A percentile compares a stretch with the other conserved stretches of the same genome.
phyloP scores from a whole-genome alignment of 2,113 vertebrate genomes.

The Pteronura brasiliensis region DNA sequence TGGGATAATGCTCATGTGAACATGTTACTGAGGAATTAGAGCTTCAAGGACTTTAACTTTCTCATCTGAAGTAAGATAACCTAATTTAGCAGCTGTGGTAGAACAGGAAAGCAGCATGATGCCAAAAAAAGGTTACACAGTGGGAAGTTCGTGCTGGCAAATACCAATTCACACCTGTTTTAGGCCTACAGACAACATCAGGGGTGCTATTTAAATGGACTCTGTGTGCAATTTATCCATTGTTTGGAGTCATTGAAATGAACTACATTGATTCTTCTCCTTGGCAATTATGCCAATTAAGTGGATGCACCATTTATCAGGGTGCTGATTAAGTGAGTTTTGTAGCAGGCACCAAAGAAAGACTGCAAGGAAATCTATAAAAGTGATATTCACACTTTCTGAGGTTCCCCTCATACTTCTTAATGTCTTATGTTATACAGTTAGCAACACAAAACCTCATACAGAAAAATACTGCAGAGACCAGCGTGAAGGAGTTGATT shows the following conservation, averaged over 20 bases:
- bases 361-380: constrained; percentile 2
- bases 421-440: not conserved
- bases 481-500: not conserved
- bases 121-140: constrained; percentile 19
- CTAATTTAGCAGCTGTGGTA: constrained; percentile 65
- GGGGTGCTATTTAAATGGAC: constrained; percentile 64
- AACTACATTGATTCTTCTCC: constrained; percentile 32
- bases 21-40: constrained; percentile 6
- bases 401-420: not conserved
- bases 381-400: constrained; percentile 29
- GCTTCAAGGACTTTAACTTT: constrained; percentile 42
- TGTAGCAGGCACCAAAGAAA: constrained; percentile 33
- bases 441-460: not conserved
- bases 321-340: constrained; percentile 54
- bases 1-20: not conserved
- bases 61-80: constrained; percentile 27
- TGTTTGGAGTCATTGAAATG: constrained; percentile 54
- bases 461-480: not conserved
- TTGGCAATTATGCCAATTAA: constrained; percentile 52
- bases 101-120: constrained; percentile 60
- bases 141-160: constrained; percentile 54
- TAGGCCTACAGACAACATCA: constrained; percentile 50
- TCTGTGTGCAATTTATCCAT: constrained; percentile 44
- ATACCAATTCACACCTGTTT: constrained; percentile 72
- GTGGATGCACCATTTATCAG: constrained; percentile 49